Base-by-base conservation (phyloP, 1,140 invertebrate genomes). In the Latrodectus geometricus region DNA sequence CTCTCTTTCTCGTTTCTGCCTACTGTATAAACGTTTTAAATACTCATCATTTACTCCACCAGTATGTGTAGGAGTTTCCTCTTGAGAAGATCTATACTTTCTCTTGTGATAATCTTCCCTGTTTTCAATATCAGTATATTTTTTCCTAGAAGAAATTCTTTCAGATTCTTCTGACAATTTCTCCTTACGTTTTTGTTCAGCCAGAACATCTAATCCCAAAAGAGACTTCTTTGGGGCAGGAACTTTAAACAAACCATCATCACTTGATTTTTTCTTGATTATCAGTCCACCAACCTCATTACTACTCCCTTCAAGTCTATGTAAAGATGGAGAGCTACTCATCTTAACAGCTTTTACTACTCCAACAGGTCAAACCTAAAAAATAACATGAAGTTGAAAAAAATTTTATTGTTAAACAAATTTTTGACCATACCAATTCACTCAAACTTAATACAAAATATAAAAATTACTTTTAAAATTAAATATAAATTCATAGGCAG, bases 31-130 rank as follows among this genome's bases (percentile, higher is more conserved):
- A 89, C 89, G 88, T 87, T 95, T 92, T 54, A 95, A 91, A 0
- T 96, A 96, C 90, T 95, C 94, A 79, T 94, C 93, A 65, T 95
- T 96, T 4, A 98, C 95, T 48, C 97, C 97, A 61, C 97, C 97
- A 8, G 97, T 97, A 90, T 98, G 94, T 0, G 97, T 96, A 0
- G 97, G 97, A 9, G 97, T 98, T 92, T 99, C 97, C 89, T 95
- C 94, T 89, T 94, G 93, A 11, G 94, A 92, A 83, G 93, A 91
- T 80, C 97, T 92, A 90, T 97, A 97, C 90, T 95, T 94, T 88
- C 96, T 93, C 20, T 65, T 87, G 61, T 79, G 86, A 21, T 56
- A 50, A 65, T 87, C 79, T 79, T 88, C 72, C 84, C 75, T 75
- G 84, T 86, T 84, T 87, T 88, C 66, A 86, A 52, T 54, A 79